phyloP scores from a whole-genome alignment of 1,140 invertebrate species.

The Drosophila parabipectinata region DNA sequence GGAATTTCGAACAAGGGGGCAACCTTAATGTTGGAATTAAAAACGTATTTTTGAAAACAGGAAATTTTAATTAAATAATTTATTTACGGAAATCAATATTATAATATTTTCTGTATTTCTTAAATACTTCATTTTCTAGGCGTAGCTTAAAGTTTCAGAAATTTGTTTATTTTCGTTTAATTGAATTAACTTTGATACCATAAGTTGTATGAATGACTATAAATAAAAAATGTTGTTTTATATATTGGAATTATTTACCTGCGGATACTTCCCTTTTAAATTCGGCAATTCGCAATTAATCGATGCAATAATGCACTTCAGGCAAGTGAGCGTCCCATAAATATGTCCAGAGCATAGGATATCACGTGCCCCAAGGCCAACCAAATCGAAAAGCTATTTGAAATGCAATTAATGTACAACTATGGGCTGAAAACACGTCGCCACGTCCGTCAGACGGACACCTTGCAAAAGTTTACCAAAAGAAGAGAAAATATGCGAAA shows the following conservation, averaged over 20 bases:
- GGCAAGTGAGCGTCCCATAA: slow-evolving; percentile 25
- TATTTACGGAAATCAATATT: too few relatives aligned
- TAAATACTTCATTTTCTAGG: too few relatives aligned
- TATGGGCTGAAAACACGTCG: slow-evolving; percentile 29
- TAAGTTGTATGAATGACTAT: too few relatives aligned
- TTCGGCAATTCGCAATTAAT: not conserved
- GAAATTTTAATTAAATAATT: too few relatives aligned
- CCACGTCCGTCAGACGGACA: slow-evolving; percentile 47
- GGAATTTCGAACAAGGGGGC: not conserved
- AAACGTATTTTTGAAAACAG: not conserved
- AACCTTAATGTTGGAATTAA: not conserved
- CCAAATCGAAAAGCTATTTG: slow-evolving; percentile 30
- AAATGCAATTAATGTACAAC: slow-evolving; percentile 47
- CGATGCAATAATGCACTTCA: slow-evolving; percentile 5
- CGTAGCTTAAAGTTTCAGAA: too few relatives aligned
- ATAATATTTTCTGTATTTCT: too few relatives aligned
- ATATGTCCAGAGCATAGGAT: slow-evolving; percentile 12
- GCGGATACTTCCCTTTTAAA: not conserved
- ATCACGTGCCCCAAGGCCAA: slow-evolving; percentile 46
- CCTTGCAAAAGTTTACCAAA: slow-evolving; percentile 40
- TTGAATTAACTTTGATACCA: too few relatives aligned
- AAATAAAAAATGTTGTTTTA: too few relatives aligned
- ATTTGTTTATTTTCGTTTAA: too few relatives aligned
- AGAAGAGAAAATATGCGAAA: slow-evolving; percentile 20
- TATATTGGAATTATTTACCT: not conserved